phyloP scores from a whole-genome alignment of 2,888 invertebrate species.

The Protodeltote pygarga region DNA sequence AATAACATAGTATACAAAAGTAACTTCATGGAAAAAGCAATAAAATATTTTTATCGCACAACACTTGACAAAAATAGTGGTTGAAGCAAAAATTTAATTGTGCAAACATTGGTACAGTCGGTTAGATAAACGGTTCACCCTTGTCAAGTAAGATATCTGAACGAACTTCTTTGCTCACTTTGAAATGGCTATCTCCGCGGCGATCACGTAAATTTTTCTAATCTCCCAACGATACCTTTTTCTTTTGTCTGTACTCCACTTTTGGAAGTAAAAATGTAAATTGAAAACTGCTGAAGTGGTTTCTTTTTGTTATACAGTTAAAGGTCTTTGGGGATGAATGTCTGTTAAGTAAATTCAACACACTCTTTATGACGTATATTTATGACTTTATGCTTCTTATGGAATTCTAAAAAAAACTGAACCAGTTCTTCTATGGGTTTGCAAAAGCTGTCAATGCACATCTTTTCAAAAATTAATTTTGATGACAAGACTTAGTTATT shows the following conservation, averaged over 20 bases:
- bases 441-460: no score
- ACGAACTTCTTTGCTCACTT: conserved; percentile 63
- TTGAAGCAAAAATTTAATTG: conserved; percentile 54
- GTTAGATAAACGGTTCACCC: conserved; percentile 62
- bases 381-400: no score
- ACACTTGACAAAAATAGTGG: conserved; percentile 33
- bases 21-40: no score
- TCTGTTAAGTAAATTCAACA: no score
- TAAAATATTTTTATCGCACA: conserved; percentile 22
- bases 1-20: conserved; percentile 9
- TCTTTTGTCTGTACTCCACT: conserved; percentile 36
- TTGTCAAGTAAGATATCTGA: conserved; percentile 70
- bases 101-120: conserved; percentile 40
- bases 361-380: no score
- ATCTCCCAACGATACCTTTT: conserved; percentile 62
- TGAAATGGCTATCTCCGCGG: conserved; percentile 60
- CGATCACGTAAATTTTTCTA: conserved; percentile 78
- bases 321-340: neutral
- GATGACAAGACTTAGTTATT: no score
- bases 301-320: conserved; percentile 8
- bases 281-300: conserved; percentile 44
- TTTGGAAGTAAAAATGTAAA: conserved; percentile 46
- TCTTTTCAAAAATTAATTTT: no score
- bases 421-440: no score
- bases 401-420: no score